These are phyloP conservation scores for Antitype chi DNA, from an alignment of 2,888 invertebrate species.

Conservation along the genomic window DNA sequence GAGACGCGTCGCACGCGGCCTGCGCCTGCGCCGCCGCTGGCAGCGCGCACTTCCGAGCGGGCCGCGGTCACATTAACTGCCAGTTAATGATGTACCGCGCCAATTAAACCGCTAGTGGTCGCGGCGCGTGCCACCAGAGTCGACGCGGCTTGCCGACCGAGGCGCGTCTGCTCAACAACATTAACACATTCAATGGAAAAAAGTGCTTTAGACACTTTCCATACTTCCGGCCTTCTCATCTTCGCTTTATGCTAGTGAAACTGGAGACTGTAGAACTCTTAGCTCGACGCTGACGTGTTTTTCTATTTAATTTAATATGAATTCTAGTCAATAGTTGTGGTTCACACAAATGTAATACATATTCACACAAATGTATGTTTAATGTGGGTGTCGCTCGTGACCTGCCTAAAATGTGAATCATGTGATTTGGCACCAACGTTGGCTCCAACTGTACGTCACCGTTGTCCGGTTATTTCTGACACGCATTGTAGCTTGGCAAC, in stretches of 20 bases:
- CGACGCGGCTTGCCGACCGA: not conserved
- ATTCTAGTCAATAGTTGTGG: slow-evolving; percentile 51
- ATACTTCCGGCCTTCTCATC: not conserved
- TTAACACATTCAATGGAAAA: not conserved
- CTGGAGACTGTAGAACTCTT: not conserved
- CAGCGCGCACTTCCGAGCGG: slow-evolving; percentile 51
- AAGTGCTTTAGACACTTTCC: not conserved
- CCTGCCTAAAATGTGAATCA: slow-evolving; percentile 86
- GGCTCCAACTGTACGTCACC: slow-evolving; percentile 81
- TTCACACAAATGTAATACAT: slow-evolving; percentile 16
- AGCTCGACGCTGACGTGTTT: not conserved
- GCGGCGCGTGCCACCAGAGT: slow-evolving; percentile 21
- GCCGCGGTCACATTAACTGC: slow-evolving; percentile 16
- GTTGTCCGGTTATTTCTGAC: slow-evolving; percentile 84
- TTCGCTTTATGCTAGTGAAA: slow-evolving; percentile 1
- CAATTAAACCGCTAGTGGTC: slow-evolving; percentile 47
- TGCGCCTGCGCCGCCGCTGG: slow-evolving; percentile 36
- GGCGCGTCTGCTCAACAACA: not conserved
- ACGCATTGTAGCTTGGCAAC: slow-evolving; percentile 81
- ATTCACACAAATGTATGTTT: slow-evolving; percentile 40
- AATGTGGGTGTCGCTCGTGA: slow-evolving; percentile 85
- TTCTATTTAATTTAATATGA: slow-evolving; percentile 33
- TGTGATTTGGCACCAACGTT: slow-evolving; percentile 87
- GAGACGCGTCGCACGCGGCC: slow-evolving; percentile 27
- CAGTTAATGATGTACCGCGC: slow-evolving; percentile 54